Conservation (phyloP, 2,113 vertebrate genomes). For the Chlorodrepanis virens region DNA sequence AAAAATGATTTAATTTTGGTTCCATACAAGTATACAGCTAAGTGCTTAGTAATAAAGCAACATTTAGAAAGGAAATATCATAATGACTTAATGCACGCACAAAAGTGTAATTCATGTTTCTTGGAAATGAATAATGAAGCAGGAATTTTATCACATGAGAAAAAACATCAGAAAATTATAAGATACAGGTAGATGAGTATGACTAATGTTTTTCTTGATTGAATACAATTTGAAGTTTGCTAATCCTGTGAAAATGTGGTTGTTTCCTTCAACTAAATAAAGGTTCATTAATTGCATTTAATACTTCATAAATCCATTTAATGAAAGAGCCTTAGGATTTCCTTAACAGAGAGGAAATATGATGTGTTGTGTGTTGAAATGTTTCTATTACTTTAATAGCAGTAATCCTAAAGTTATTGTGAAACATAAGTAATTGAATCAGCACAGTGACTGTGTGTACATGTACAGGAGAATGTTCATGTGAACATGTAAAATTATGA, state of each 20-base stretch:
- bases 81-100: not conserved
- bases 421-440: not conserved
- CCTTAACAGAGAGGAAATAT: not conserved
- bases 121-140: not conserved
- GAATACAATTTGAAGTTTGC: not conserved
- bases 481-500: not conserved
- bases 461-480: not conserved
- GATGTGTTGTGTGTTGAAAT: not conserved
- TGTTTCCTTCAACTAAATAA: not conserved
- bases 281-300: not conserved
- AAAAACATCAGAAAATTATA: not conserved
- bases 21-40: not conserved
- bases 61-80: slow-evolving; percentile 3
- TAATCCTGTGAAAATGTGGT: not conserved
- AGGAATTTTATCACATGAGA: not conserved
- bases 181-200: not conserved
- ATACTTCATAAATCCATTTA: not conserved
- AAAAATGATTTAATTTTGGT: slow-evolving; percentile 41
- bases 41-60: slow-evolving; percentile 21
- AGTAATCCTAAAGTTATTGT: not conserved
- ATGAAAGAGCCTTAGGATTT: not conserved
- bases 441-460: not conserved
- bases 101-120: not conserved
- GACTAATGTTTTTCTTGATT: not conserved
- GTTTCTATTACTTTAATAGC: not conserved